phyloP scores from a whole-genome alignment of 2,888 invertebrate species.

The Ornithoptera alexandrae region DNA sequence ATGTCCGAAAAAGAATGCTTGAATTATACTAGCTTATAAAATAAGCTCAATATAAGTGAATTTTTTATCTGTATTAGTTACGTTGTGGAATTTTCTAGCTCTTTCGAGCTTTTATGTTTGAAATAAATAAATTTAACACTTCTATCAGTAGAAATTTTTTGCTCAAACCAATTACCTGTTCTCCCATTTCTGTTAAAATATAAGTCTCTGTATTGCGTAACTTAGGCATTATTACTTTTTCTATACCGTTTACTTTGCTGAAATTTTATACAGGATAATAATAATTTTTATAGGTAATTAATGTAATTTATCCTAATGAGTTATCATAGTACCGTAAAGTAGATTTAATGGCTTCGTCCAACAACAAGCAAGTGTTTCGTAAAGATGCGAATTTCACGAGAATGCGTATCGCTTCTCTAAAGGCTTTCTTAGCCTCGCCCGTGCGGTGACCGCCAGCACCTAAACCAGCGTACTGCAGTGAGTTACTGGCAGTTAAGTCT shows the following conservation, averaged over 20 bases:
- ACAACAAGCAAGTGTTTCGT: conserved; percentile 61
- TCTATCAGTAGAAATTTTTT: not conserved
- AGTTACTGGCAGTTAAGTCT: conserved; percentile 56
- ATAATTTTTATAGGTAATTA: not conserved
- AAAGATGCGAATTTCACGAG: conserved; percentile 76
- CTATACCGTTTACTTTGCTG: conserved; percentile 74
- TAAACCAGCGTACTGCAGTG: conserved; percentile 62
- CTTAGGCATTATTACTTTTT: conserved; percentile 73
- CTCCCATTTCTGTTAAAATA: conserved; percentile 71
- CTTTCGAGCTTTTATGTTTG: no score
- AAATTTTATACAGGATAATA: conserved; percentile 33
- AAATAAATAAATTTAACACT: not conserved
- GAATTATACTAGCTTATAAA: no score
- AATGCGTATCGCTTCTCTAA: conserved; percentile 59
- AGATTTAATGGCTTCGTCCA: conserved; percentile 61
- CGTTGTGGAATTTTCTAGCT: no score
- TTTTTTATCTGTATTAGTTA: no score
- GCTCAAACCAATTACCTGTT: conserved; percentile 51
- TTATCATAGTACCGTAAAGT: conserved; percentile 58
- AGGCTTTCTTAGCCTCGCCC: conserved; percentile 65
- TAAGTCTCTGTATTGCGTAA: conserved; percentile 67
- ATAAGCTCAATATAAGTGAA: no score
- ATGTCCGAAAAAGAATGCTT: conserved; percentile 13
- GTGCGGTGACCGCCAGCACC: conserved; percentile 71
- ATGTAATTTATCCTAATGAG: not conserved